phyloP scores from a whole-genome alignment of 2,797 vertebrate species.

The Trachurus trachurus region DNA sequence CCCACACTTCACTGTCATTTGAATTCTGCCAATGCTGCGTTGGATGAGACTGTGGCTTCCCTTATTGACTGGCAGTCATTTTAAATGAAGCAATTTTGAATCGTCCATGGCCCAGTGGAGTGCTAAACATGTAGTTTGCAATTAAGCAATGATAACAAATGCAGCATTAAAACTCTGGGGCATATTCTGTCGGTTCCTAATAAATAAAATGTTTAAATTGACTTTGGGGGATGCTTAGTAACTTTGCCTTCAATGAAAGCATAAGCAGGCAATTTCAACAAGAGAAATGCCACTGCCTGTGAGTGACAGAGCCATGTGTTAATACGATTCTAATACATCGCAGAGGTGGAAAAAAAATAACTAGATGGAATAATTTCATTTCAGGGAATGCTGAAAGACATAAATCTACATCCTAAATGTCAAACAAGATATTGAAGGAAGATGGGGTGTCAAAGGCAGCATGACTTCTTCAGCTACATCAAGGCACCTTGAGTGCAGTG shows the following conservation, averaged over 20 bases:
- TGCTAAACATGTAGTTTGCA: conserved; percentile 81
- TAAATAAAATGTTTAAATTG: conserved; percentile 77
- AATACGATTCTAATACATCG: conserved; percentile 68
- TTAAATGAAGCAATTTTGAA: conserved; percentile 74
- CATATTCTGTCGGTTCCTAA: conserved; percentile 71
- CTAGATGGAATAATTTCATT: conserved; percentile 68
- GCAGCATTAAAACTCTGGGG: conserved; percentile 69
- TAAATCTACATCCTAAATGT: conserved; percentile 76
- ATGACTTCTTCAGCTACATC: conserved; percentile 67
- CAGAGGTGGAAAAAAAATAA: conserved; percentile 46
- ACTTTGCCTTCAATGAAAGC: conserved; percentile 47
- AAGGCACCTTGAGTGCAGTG: conserved; percentile 64
- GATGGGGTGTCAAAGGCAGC: conserved; percentile 68
- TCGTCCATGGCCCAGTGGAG: conserved; percentile 72
- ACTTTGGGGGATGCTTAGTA: conserved; percentile 48
- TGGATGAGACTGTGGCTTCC: conserved; percentile 33
- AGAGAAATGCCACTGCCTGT: conserved; percentile 59
- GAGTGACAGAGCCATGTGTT: conserved; percentile 72
- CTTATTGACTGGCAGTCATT: conserved; percentile 67
- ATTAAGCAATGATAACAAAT: conserved; percentile 77
- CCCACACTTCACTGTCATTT: conserved; percentile 41
- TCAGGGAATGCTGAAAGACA: conserved; percentile 65
- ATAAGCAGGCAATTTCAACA: conserved; percentile 62
- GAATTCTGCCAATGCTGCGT: conserved; percentile 54
- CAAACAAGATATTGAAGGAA: conserved; percentile 73